Conservation (phyloP, 2,797 vertebrate species). For the Euthynnus affinis region DNA sequence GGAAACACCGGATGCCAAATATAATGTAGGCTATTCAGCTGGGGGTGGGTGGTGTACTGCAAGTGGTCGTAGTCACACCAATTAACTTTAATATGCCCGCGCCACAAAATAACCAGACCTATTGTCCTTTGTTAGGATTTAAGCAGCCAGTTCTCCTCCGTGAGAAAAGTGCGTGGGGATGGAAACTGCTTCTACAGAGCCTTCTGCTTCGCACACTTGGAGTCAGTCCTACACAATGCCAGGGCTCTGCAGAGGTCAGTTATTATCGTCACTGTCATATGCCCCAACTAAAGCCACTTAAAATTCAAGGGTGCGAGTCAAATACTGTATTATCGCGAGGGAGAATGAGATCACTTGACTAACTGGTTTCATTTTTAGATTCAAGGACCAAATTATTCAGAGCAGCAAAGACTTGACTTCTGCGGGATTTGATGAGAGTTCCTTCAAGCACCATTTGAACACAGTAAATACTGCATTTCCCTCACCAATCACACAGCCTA, state of each 20-base stretch:
- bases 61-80: neutral
- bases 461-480: slow-evolving; percentile 68
- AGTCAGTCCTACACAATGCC: slow-evolving; percentile 82
- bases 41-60: neutral
- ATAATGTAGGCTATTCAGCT: slow-evolving; percentile 78
- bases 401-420: slow-evolving; percentile 73
- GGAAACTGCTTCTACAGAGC: slow-evolving; percentile 94
- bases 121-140: slow-evolving; percentile 84
- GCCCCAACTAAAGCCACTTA: neutral
- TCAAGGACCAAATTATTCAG: slow-evolving; percentile 79
- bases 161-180: slow-evolving; percentile 89
- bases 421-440: slow-evolving; percentile 82
- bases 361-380: slow-evolving; percentile 66
- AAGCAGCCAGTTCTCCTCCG: slow-evolving; percentile 82
- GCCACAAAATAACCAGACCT: slow-evolving; percentile 4
- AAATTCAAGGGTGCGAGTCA: neutral
- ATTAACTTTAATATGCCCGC: neutral
- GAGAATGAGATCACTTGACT: neutral
- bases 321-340: too few relatives aligned
- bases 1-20: slow-evolving; percentile 78
- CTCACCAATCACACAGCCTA: neutral
- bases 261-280: neutral
- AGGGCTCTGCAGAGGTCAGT: slow-evolving; percentile 86
- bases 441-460: slow-evolving; percentile 76
- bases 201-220: slow-evolving; percentile 87